A percentile compares a stretch with the other conserved stretches of the same genome.
These are phyloP conservation scores for Resseliella maxima DNA, from an alignment of 2,888 invertebrate genomes.

Conservation along the genomic window DNA sequence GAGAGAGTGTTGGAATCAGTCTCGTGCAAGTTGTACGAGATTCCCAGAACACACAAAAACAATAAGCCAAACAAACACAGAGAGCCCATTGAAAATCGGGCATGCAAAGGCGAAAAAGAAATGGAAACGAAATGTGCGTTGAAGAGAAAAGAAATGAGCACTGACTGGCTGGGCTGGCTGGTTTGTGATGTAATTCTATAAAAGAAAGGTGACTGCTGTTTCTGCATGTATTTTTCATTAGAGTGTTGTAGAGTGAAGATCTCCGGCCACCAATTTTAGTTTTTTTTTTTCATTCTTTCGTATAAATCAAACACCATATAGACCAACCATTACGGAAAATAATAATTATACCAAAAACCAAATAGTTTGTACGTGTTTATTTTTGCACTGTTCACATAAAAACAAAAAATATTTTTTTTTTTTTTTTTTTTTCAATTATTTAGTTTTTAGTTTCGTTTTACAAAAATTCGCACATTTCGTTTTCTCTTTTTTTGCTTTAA, in stretches of 20 bases:
- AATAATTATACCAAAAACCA: constrained; percentile 14
- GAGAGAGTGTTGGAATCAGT: background rate
- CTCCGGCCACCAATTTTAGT: background rate
- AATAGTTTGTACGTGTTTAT: constrained; percentile 55
- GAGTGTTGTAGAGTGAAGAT: constrained; percentile 54
- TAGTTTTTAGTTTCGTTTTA: background rate
- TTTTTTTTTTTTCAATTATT: background rate
- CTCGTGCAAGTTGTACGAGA: background rate
- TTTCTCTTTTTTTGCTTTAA: background rate
- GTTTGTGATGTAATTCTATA: constrained; percentile 53
- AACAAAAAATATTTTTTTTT: background rate
- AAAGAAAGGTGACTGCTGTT: constrained; percentile 41
- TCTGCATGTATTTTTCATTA: constrained; percentile 51
- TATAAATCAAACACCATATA: background rate
- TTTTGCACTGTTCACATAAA: background rate
- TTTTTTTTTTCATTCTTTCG: background rate
- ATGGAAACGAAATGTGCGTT: constrained; percentile 14
- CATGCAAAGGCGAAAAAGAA: background rate
- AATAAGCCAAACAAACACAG: background rate
- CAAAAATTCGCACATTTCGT: background rate
- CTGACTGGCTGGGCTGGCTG: constrained; percentile 5
- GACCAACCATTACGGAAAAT: constrained; percentile 20
- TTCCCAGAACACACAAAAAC: constrained; percentile 15
- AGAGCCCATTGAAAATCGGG: background rate
- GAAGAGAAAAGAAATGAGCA: constrained; percentile 4